A percentile compares a stretch with the other conserved stretches of the same genome.
Conservation (phyloP, 2,113 vertebrate genomes). For the Onychostoma macrolepis region DNA sequence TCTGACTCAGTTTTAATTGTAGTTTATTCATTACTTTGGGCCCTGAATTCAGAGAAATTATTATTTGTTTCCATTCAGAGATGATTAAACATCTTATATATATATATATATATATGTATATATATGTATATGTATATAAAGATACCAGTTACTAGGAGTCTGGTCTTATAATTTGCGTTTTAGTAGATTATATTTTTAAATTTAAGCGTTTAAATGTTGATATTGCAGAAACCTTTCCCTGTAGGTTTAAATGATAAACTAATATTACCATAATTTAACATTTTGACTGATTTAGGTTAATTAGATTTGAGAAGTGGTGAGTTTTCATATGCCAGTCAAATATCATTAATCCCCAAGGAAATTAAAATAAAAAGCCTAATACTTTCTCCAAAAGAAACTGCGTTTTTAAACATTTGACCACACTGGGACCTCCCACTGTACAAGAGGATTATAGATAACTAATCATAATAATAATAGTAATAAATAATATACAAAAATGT, state of each 20-base stretch:
- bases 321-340: not conserved
- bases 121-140: not conserved
- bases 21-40: not conserved
- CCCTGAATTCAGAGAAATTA: not conserved
- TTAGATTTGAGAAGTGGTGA: not conserved
- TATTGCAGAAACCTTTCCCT: not conserved
- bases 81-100: not conserved
- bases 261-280: not conserved
- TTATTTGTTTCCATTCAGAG: not conserved
- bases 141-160: not conserved
- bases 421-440: not conserved
- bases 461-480: not conserved
- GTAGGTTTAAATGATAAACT: not conserved
- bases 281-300: constrained; percentile 2
- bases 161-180: not conserved
- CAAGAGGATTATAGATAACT: not conserved
- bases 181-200: not conserved
- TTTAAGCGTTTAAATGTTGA: not conserved
- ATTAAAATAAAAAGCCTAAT: not conserved
- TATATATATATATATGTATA: not conserved
- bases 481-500: not conserved
- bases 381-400: not conserved
- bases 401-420: not conserved
- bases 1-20: constrained; percentile 14
- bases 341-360: not conserved